Base-by-base conservation (phyloP, 2,888 invertebrate genomes). In the Campoletis raptor region DNA sequence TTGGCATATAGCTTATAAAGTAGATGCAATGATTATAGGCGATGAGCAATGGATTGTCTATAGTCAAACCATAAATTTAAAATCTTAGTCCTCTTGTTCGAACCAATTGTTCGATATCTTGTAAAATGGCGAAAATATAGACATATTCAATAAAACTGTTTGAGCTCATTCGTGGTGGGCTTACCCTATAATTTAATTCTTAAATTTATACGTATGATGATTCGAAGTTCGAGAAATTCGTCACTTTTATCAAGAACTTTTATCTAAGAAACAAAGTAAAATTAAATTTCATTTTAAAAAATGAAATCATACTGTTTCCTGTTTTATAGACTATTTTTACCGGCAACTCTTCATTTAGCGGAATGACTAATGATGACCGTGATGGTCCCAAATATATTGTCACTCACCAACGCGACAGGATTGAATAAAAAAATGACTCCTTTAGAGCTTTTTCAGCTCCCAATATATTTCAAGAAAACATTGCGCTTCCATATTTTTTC, bases 21-120 rank as follows among this genome's bases (percentile, higher is more conserved):
- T 61, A 61, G 61, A 61, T 61, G 15, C 15, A 61, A 30, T 15
- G 61, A 24, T 61, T 61, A 61, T 61, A 61, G 24, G 24, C 57
- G 30, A 57, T 61, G 12, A 30, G 24, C 12, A 30, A 30, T 30
- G 24, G 5, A 30, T 30, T 24, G 1, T 61, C 12, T 12, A 9
- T 61, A 5, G 2, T n/a, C 57, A 6, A 61, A 61, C 12, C 12
- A n/a, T 24, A 24, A 4, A n/a, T 21, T 18, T 15, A 24, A 7
- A 57, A 57, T 9, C 7, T 24, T 57, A 6, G 10, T 57, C 57
- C 24, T 57, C 10, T 21, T 7, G 12, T 30, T 30, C 4, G 4
- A 57, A 24, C 12, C 24, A 57, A 30, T 57, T 24, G 7, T 61
- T 6, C 15, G 30, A 61, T 30, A 61, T 18, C 48, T 5, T 48